Base-by-base conservation (phyloP, 2,888 invertebrate species). In the Drosophila formosana region DNA sequence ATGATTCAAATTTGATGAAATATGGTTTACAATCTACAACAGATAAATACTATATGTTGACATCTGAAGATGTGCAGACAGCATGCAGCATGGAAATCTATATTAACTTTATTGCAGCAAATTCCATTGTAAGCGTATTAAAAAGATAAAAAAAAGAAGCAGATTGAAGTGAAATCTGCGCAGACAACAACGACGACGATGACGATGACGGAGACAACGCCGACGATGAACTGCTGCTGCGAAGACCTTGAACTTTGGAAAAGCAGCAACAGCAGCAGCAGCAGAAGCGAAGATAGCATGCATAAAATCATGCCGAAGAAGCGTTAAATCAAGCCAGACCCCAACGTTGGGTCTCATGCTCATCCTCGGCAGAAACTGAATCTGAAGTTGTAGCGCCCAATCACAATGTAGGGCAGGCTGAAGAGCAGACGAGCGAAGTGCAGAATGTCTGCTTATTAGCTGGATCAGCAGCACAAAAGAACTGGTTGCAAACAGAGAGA, bases 181-280 rank as follows among this genome's bases (percentile, higher is more conserved):
- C 77, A 72, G 72, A 66, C 73, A 53, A 62, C 39, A 66, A 50
- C n/a, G 9, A 43, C 11, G 43, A n/a, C n/a, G 18, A 41, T 41
- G 73, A 43, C 51, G 64, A 57, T 11, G 47, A 57, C 61, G 58
- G 57, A 56, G 41, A 45, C 46, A 63, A 34, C 45, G 63, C 32
- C 18, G 55, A 64, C 71, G 70, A 66, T 82, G 85, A 72, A 82
- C 78, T 75, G 70, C 7, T 55, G 51, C 39, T 23, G 51, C 13
- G 45, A 63, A 83, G 83, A 83, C 83, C 83, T 83, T 83, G 83
- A 83, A 83, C 83, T 86, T 83, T 83, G 83, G 64, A 47, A 72
- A 75, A 82, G 60, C 51, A 64, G 63, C 28, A 66, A 34, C 62
- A 66, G 66, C 53, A 67, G 66, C 3, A 78, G 46, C 50, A 7